Conservation (phyloP, 2,113 vertebrate genomes). For the Nothoprocta perdicaria region DNA sequence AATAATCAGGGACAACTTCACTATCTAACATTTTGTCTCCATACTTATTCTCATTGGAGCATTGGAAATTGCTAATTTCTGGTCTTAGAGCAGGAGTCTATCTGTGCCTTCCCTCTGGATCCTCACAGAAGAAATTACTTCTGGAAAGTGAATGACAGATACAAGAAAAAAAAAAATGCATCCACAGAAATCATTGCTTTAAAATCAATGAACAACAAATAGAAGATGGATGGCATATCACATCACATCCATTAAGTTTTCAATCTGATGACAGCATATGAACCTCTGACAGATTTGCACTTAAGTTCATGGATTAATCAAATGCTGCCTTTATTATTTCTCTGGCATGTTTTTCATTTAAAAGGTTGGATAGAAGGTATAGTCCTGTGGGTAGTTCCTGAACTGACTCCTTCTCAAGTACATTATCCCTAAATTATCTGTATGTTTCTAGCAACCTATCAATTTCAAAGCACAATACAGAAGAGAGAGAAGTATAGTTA, state of each 20-base stretch:
- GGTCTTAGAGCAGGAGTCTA: neutral
- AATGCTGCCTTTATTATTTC: constrained; percentile 14
- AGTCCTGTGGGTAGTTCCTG: neutral
- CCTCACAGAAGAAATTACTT: neutral
- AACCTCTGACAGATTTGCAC: constrained; percentile 13
- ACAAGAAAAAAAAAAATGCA: neutral
- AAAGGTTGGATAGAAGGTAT: neutral
- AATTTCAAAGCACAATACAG: neutral
- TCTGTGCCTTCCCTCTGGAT: neutral
- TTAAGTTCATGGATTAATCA: constrained; percentile 50
- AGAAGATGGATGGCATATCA: constrained; percentile 14
- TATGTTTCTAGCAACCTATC: neutral
- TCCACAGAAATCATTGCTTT: neutral
- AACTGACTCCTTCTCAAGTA: neutral
- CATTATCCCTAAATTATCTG: neutral
- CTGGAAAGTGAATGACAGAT: neutral
- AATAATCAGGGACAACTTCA: neutral
- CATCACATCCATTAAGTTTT: constrained; percentile 46
- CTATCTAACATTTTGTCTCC: neutral
- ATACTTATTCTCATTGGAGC: neutral
- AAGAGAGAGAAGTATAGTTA: neutral
- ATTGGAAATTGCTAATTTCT: neutral
- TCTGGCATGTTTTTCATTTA: neutral
- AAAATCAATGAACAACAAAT: neutral
- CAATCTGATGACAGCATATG: neutral